phyloP scores from a whole-genome alignment of 2,888 invertebrate species.

The Entomobrya multifasciata region DNA sequence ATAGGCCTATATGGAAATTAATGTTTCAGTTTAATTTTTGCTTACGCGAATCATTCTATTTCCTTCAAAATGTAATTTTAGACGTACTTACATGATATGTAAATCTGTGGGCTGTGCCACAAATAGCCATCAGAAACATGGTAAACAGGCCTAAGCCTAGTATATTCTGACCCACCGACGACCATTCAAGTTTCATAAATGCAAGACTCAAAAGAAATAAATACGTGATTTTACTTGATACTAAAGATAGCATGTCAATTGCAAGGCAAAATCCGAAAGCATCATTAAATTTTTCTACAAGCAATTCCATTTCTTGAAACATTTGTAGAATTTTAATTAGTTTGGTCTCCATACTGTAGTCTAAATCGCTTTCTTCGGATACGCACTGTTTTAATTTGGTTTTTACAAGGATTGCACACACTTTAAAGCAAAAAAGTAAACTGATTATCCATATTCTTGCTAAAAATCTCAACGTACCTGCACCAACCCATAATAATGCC shows the following conservation, averaged over 20 bases:
- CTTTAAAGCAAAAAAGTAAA: neutral
- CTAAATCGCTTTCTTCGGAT: neutral
- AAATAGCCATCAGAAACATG: neutral
- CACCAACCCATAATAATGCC: neutral
- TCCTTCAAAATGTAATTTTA: neutral
- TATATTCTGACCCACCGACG: neutral
- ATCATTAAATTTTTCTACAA: conserved; percentile 12
- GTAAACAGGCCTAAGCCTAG: neutral
- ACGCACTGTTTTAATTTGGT: neutral
- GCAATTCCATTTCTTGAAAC: neutral
- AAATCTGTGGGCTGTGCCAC: neutral
- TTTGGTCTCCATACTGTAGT: neutral
- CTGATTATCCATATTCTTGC: neutral
- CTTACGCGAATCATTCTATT: no score
- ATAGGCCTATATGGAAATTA: neutral
- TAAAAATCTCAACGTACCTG: neutral
- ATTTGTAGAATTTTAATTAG: neutral
- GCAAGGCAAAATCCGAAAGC: conserved; percentile 7
- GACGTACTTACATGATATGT: neutral
- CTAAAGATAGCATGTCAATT: neutral
- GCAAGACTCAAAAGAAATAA: neutral
- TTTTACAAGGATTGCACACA: neutral
- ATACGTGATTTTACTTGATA: neutral
- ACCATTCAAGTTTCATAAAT: neutral
- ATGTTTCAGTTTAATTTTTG: neutral